Evolutionary conservation across 1,140 invertebrate species (phyloP).

Genomic region (Eumaeus atala): DNA sequence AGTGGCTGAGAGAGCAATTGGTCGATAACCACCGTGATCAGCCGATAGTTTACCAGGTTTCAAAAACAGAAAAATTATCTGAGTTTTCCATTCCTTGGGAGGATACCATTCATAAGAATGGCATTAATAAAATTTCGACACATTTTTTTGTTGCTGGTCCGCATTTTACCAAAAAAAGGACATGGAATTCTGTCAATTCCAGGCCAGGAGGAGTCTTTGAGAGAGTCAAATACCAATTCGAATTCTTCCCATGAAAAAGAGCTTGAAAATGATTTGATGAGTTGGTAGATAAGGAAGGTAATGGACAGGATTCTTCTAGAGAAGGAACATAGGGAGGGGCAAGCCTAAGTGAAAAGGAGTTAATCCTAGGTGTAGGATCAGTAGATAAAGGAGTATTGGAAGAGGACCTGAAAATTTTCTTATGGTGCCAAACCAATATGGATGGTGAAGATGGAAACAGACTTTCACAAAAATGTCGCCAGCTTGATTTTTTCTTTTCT

Average conservation of each 20-base stretch:
- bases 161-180: conserved; percentile 20
- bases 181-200: conserved; percentile 24
- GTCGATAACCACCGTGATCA: conserved; percentile 23
- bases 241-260: conserved; percentile 18
- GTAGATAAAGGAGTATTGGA: not conserved
- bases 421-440: conserved; percentile 23
- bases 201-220: no score
- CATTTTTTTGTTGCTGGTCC: not conserved
- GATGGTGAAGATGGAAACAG: conserved; percentile 4
- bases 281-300: not conserved
- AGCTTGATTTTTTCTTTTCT: conserved; percentile 7
- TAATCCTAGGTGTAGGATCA: conserved; percentile 13
- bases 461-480: conserved; percentile 8
- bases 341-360: conserved; percentile 19
- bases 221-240: not conserved
- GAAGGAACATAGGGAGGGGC: conserved; percentile 21
- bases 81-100: conserved; percentile 25
- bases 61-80: conserved; percentile 30
- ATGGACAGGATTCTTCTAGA: not conserved
- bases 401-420: conserved; percentile 16
- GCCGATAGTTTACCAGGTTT: conserved; percentile 28
- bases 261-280: not conserved
- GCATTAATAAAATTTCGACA: conserved; percentile 19
- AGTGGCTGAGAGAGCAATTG: conserved; percentile 25
- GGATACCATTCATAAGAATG: conserved; percentile 9